Evolutionary conservation across 1,140 invertebrate species (phyloP).

Genomic region (Drosophila santomea): DNA sequence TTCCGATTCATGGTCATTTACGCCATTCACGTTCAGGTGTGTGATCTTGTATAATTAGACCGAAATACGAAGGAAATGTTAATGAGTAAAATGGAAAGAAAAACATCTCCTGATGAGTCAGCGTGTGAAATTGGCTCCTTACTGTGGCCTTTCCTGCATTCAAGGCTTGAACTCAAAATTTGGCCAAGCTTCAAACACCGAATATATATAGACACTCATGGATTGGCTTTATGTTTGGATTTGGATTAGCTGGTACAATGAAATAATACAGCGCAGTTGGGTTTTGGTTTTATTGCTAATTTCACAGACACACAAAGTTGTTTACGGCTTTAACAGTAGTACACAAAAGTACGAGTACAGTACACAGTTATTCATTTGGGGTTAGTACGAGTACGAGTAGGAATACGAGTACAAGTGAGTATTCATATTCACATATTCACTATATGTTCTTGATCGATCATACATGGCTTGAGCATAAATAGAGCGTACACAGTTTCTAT

Average conservation of each 20-base stretch:
- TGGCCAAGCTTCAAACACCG: constrained; percentile 54
- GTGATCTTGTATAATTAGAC: constrained; percentile 19
- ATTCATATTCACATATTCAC: constrained; percentile 33
- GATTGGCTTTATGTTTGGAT: constrained; percentile 12
- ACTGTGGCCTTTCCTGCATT: constrained; percentile 29
- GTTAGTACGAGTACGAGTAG: constrained; percentile 37
- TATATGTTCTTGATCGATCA: constrained; percentile 55
- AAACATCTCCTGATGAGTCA: background rate
- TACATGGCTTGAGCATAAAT: constrained; percentile 71
- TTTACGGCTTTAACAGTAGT: constrained; percentile 69
- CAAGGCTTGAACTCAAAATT: constrained; percentile 46
- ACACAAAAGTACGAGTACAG: constrained; percentile 71
- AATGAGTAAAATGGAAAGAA: constrained; percentile 17
- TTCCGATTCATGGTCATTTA: constrained; percentile 68
- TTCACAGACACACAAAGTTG: constrained; percentile 75
- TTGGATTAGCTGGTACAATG: constrained; percentile 32
- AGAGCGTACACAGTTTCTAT: constrained; percentile 61
- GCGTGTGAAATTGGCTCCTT: constrained; percentile 6
- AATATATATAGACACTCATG: constrained; percentile 23
- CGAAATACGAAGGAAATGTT: constrained; percentile 26
- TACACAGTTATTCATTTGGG: constrained; percentile 38
- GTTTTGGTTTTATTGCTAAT: constrained; percentile 79
- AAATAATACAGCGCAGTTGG: constrained; percentile 68
- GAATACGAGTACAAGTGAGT: constrained; percentile 3
- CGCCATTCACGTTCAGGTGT: constrained; percentile 50